A percentile compares a stretch with the other conserved stretches of the same genome.
These are phyloP conservation scores for Amazona vittata DNA, from an alignment of 2,113 vertebrate species.

Conservation along the genomic window DNA sequence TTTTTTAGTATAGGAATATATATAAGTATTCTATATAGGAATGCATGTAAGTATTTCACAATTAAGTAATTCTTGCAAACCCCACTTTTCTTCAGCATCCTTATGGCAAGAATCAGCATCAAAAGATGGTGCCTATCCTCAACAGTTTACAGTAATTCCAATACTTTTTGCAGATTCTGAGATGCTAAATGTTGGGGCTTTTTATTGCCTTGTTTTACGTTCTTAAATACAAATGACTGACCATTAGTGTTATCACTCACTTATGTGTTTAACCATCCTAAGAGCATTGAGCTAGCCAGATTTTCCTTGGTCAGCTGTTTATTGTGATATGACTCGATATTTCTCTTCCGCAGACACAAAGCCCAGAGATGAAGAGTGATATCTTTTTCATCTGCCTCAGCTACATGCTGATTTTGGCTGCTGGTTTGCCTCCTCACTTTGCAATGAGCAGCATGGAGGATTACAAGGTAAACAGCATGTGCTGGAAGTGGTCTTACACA, in stretches of 20 bases:
- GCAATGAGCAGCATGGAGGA: conserved; percentile 84
- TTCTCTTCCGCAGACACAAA: background rate
- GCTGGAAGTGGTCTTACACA: accelerated
- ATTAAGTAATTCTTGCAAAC: background rate
- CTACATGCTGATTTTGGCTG: conserved; percentile 21
- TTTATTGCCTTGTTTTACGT: background rate
- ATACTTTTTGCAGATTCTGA: background rate
- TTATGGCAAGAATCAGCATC: background rate
- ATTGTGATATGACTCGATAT: background rate
- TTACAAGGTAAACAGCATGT: conserved; percentile 74
- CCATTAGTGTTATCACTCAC: background rate
- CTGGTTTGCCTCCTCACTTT: conserved; percentile 84
- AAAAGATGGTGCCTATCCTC: background rate
- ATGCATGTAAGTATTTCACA: background rate
- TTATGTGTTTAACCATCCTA: background rate
- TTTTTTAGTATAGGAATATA: background rate
- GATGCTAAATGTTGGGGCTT: background rate
- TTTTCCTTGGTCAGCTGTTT: background rate
- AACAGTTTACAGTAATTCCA: background rate
- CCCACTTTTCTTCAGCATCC: background rate
- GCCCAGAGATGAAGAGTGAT: accelerated
- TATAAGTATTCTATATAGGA: background rate
- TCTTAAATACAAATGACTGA: background rate
- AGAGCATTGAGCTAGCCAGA: accelerated
- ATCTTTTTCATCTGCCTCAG: background rate